Base-by-base conservation (phyloP, 53 echinoderm and acorn worm species). In the Glandiceps talaboti region DNA sequence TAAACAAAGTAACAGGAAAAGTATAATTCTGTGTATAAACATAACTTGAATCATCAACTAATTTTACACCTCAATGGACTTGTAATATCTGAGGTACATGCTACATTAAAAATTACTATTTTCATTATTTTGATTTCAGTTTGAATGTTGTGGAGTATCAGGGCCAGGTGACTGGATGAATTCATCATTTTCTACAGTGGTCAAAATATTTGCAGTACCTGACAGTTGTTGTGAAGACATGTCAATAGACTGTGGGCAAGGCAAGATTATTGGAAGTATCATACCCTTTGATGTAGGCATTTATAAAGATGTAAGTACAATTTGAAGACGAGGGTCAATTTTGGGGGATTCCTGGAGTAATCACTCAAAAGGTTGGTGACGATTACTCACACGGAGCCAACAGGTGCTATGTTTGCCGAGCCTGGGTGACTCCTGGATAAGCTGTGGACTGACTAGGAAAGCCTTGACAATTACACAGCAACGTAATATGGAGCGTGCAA, bases 81-180 rank as follows among this genome's bases (percentile, higher is more conserved):
- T n/a, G n/a, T n/a, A n/a, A n/a, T n/a, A n/a, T n/a, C 64, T 45
- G 64, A 45, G 64, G 64, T 20, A 45, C 64, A 45, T 6, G 6
- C 64, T 45, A 45, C 64, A 6, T 45, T 45, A 45, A 45, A n/a
- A n/a, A n/a, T n/a, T n/a, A n/a, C n/a, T n/a, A 30, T 85, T 30
- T 79, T 1, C 30, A 73, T 84, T 1, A 28, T 79, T 85, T 27
- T 81, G 29, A 27, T 33, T 33, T 1, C 27, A 85, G 85, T 81
- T 85, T 20, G 14, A n/a, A 33, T 85, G 85, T 76, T 85, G 85
- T 73, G 85, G 85, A 26, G 85, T 76, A 27, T 30, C n/a, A 26
- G 76, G 33, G 14, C 76, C 80, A 0, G 14, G 0, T 0, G 85
- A 85, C 28, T 85, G 85, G 85, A 25, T 12, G 1, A 33, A 80